phyloP scores from a whole-genome alignment of 2,888 invertebrate genomes.

The Corbicula japonica region DNA sequence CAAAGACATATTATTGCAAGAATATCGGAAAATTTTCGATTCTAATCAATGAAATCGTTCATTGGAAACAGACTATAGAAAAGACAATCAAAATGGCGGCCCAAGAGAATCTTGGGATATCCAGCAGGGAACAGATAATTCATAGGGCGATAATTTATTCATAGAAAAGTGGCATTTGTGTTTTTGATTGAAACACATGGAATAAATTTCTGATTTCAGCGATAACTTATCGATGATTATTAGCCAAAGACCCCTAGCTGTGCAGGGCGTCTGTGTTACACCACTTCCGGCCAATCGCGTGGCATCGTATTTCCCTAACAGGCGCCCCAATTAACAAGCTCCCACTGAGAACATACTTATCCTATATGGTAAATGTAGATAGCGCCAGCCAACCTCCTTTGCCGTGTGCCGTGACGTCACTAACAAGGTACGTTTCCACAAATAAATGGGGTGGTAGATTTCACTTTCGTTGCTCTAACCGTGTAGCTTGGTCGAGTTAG shows the following conservation, averaged over 20 bases:
- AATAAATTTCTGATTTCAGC: constrained; percentile 15
- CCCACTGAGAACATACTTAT: constrained; percentile 48
- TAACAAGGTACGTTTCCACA: constrained; percentile 44
- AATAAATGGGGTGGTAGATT: constrained; percentile 60
- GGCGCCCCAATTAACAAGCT: constrained; percentile 34
- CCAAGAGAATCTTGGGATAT: constrained; percentile 10
- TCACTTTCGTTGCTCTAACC: constrained; percentile 68
- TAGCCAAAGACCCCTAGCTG: constrained; percentile 14
- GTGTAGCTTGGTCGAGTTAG: constrained; percentile 58
- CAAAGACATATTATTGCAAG: too few relatives aligned
- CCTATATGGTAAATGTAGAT: constrained; percentile 68
- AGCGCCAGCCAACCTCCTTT: constrained; percentile 55
- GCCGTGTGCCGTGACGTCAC: constrained; percentile 63
- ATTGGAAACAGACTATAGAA: constrained; percentile 56
- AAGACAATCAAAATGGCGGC: constrained; percentile 43
- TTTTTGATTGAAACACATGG: background rate
- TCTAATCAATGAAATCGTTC: constrained; percentile 28
- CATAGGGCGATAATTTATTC: background rate
- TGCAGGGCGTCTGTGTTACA: constrained; percentile 7
- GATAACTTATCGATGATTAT: constrained; percentile 9
- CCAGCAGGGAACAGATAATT: background rate
- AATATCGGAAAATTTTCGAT: constrained; percentile 1
- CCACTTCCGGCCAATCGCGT: constrained; percentile 12
- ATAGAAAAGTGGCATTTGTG: background rate
- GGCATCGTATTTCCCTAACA: constrained; percentile 32